These are phyloP conservation scores for Arvicola amphibius DNA, from an alignment of 2,797 vertebrate genomes.

Conservation along the genomic window DNA sequence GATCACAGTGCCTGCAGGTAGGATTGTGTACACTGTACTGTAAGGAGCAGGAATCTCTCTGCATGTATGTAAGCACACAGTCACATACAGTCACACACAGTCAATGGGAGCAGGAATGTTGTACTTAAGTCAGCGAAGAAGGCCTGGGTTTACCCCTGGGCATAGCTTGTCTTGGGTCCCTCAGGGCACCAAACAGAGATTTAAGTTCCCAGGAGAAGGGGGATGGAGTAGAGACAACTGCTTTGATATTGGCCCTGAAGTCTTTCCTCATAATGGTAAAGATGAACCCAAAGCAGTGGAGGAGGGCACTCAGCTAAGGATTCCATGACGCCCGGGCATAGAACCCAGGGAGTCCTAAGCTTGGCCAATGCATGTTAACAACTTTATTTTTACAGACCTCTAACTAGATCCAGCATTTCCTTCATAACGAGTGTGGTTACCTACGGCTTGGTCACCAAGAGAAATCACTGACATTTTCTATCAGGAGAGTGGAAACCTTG, in stretches of 20 bases:
- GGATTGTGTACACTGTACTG: fast-evolving
- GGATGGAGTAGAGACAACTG: not conserved
- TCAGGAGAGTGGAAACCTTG: no score
- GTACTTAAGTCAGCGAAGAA: not conserved
- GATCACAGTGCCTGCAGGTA: not conserved
- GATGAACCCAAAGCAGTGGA: not conserved
- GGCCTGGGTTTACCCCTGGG: not conserved
- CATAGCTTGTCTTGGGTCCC: not conserved
- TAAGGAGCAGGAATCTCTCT: not conserved
- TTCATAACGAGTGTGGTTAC: no score
- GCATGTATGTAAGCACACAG: not conserved
- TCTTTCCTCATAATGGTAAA: not conserved
- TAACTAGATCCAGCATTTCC: no score
- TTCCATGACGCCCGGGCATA: no score
- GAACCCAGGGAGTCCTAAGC: no score
- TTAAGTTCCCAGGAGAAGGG: not conserved
- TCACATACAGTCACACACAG: no score
- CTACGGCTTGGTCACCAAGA: not conserved
- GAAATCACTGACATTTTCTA: not conserved
- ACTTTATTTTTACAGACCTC: no score
- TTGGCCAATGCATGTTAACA: no score
- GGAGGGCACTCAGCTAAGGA: no score
- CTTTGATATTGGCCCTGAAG: not conserved
- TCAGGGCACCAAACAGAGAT: not conserved
- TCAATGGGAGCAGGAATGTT: not conserved